Conservation (phyloP, 1,140 invertebrate species). For the Drosophila varians region DNA sequence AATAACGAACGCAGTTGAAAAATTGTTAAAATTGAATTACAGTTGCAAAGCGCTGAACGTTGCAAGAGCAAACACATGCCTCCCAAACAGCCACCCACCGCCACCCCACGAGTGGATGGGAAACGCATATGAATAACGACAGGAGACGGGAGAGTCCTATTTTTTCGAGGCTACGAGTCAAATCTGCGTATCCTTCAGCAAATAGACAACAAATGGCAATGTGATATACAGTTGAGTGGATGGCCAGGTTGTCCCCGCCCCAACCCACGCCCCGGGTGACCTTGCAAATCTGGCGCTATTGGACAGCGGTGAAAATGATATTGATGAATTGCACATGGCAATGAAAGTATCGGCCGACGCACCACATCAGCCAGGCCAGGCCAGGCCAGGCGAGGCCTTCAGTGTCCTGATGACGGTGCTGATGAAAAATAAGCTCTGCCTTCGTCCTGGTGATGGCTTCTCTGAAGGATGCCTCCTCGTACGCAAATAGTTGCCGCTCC, state of each 20-base stretch:
- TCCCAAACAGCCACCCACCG: constrained; percentile 24
- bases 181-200: constrained; percentile 81
- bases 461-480: constrained; percentile 45
- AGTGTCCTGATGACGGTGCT: constrained; percentile 51
- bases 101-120: constrained; percentile 11
- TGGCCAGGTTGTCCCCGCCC: constrained; percentile 35
- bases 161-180: constrained; percentile 26
- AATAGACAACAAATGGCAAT: constrained; percentile 82
- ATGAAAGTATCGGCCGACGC: constrained; percentile 36
- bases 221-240: constrained; percentile 78
- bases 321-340: constrained; percentile 82
- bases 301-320: constrained; percentile 82
- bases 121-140: constrained; percentile 68
- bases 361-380: constrained; percentile 27
- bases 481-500: constrained; percentile 51
- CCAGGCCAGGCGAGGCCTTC: constrained; percentile 35
- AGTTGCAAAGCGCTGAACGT: constrained; percentile 81
- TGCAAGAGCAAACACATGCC: constrained; percentile 63
- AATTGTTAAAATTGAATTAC: constrained; percentile 84
- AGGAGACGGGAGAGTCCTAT: constrained; percentile 13
- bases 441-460: constrained; percentile 42
- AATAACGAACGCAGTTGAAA: constrained; percentile 82
- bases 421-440: constrained; percentile 75
- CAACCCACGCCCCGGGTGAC: too few relatives aligned
- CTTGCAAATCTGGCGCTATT: constrained; percentile 39